Evolutionary conservation across 2,797 vertebrate species (phyloP), one percentile per base, ranked within the genome.

Genomic region (Valencia hispanica): DNA sequence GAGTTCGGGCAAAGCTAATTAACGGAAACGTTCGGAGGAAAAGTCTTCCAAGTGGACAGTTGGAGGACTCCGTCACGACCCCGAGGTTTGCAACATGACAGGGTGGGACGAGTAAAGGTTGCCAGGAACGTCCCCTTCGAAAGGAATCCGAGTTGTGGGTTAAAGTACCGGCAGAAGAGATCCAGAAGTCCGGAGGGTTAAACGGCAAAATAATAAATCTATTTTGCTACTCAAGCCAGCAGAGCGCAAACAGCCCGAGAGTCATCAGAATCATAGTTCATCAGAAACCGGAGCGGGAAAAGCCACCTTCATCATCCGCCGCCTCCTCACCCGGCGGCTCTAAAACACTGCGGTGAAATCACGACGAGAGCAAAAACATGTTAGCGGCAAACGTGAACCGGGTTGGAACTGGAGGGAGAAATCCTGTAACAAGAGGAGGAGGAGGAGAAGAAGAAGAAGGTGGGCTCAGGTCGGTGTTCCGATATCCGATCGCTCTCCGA

Each of bases 151-250:
- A 73, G 66, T 75, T 65, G 61, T 39, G 36, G 36, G 36, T 66
- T 66, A n/a, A 30, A n/a, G 22, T 39, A 10, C 6, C 10, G 59
- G 30, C 61, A 66, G 63, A 15, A 50, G 18, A 22, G 14, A 43
- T 66, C 63, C 63, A n/a, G 63, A 39, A 36, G 48, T 69, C 36
- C 0, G 36, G n/a, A n/a, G n/a, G n/a, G n/a, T n/a, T n/a, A n/a
- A n/a, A 11, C 41, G 68, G 41, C 48, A 66, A 53, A 69, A 45
- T 45, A 69, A 27, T 47, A 34, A 57, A 75, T 86, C 86, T 82
- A 73, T 79, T 91, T 93, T 94, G 94, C 94, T 94, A 93, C 93
- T 94, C 92, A 91, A 93, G 92, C 94, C 94, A 94, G 94, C 94
- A 93, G 94, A 94, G 94, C 89, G 92, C 93, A 91, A 89, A 88